Conservation (phyloP, 2,888 invertebrate genomes). For the Lysandra coridon region DNA sequence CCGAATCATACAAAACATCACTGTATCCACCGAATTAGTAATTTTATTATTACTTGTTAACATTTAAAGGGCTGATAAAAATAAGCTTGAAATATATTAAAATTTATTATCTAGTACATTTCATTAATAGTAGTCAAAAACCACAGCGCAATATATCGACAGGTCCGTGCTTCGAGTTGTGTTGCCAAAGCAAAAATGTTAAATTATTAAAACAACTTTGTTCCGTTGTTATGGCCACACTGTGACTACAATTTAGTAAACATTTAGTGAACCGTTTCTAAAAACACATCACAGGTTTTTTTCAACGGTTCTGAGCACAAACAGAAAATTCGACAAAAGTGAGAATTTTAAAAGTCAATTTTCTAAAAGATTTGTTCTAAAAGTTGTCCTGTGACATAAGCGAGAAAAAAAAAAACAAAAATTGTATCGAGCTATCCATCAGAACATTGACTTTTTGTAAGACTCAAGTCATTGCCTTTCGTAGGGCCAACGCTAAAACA, state of each 20-base stretch:
- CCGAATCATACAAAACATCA: conserved; percentile 5
- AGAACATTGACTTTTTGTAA: not conserved
- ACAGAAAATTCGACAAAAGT: not conserved
- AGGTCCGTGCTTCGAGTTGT: not conserved
- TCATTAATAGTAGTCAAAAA: not conserved
- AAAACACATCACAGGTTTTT: not conserved
- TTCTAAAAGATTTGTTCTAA: not conserved
- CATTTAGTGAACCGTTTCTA: not conserved
- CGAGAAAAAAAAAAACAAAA: not conserved
- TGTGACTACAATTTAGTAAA: not conserved
- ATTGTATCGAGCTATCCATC: not conserved
- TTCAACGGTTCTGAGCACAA: not conserved
- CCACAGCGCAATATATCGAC: not conserved
- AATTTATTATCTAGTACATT: not conserved
- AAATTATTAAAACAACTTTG: not conserved
- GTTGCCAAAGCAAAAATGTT: not conserved
- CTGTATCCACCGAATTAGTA: not conserved
- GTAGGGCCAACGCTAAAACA: too few species aligned
- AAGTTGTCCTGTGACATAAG: not conserved
- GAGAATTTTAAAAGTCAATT: too few species aligned
- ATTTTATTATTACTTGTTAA: not conserved
- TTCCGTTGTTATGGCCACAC: not conserved
- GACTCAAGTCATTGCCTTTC: not conserved
- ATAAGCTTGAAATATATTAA: conserved; percentile 9
- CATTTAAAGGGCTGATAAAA: not conserved